Evolutionary conservation across 53 echinoderm and acorn worm genomes (phyloP), one percentile per base, ranked within the genome.

Genomic region (Astropecten irregularis): DNA sequence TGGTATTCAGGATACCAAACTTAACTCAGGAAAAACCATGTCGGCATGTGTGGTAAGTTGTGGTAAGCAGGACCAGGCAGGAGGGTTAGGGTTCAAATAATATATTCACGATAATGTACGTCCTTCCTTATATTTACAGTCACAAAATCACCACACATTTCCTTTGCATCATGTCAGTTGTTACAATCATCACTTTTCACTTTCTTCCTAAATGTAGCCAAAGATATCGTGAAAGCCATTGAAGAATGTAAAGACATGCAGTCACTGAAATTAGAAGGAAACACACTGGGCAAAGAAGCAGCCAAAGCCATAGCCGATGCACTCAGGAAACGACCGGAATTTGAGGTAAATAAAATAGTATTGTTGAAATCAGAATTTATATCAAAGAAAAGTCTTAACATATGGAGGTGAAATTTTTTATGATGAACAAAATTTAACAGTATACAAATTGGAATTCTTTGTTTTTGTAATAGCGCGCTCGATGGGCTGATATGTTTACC

Each of bases 401-500:
- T 23, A 7, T 33, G 11, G 6, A 29, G 3, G 0, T 63, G 27
- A 11, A 2, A 27, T 62, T n/a, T n/a, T n/a, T n/a, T n/a, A n/a
- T n/a, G n/a, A n/a, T n/a, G n/a, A n/a, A n/a, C n/a, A n/a, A 9
- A 53, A 53, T 23, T 53, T 8, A 9, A 21, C 9, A 11, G 23
- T 23, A 10, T 27, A 56, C 56, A n/a, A n/a, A n/a, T n/a, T n/a
- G n/a, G n/a, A 11, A 18, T 83, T 62, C 53, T 57, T 18, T 71
- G 26, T 86, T 70, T 71, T 29, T 58, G 0, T 51, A 73, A 0
- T 56, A 94, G 93, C 91, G 96, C 67, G 91, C 93, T 30, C 77
- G 86, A 69, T 96, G 96, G 96, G 91, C 87, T 49, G 96, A 96
- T 40, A 93, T 96, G 91, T 96, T 96, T 47, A 96, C 96, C 21